Conservation (phyloP, 1,140 invertebrate genomes). For the Drosophila guanche region DNA sequence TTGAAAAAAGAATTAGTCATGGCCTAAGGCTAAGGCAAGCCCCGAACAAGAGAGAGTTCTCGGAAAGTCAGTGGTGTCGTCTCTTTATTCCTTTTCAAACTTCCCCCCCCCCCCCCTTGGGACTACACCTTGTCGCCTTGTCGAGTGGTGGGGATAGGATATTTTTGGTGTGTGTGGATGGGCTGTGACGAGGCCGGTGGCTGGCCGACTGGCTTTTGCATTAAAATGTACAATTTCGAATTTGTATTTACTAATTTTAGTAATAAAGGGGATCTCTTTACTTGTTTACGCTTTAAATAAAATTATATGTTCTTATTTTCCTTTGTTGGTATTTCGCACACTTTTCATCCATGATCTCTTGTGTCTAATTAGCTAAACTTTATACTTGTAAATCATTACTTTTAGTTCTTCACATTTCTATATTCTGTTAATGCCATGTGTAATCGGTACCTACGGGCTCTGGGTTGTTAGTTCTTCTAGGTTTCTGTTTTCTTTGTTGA, state of each 20-base stretch:
- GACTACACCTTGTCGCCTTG: conserved; percentile 31
- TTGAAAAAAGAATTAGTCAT: conserved; percentile 14
- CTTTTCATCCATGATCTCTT: conserved; percentile 48
- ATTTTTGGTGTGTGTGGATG: not conserved
- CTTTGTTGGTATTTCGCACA: conserved; percentile 63
- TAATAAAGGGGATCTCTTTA: conserved; percentile 65
- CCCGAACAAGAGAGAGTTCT: not conserved
- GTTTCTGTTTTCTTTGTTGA: conserved; percentile 32
- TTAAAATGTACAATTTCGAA: conserved; percentile 80
- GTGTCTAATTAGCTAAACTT: conserved; percentile 79
- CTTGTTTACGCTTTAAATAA: conserved; percentile 62
- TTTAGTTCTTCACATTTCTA: conserved; percentile 71
- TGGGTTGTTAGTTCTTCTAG: conserved; percentile 46
- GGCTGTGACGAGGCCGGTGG: conserved; percentile 1
- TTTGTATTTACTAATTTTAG: conserved; percentile 81
- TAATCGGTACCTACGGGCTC: conserved; percentile 50
- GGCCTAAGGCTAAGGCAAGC: conserved; percentile 32
- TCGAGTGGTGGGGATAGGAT: not conserved
- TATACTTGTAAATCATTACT: conserved; percentile 69
- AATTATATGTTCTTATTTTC: conserved; percentile 72
- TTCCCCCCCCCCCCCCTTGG: not conserved
- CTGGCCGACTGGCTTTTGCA: conserved; percentile 41
- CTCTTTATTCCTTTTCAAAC: conserved; percentile 10
- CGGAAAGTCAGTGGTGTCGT: conserved; percentile 3
- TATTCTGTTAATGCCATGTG: conserved; percentile 55